Evolutionary conservation across 1,140 invertebrate genomes (phyloP), one percentile per base, ranked within the genome.

Genomic region (Leucophenga varia): DNA sequence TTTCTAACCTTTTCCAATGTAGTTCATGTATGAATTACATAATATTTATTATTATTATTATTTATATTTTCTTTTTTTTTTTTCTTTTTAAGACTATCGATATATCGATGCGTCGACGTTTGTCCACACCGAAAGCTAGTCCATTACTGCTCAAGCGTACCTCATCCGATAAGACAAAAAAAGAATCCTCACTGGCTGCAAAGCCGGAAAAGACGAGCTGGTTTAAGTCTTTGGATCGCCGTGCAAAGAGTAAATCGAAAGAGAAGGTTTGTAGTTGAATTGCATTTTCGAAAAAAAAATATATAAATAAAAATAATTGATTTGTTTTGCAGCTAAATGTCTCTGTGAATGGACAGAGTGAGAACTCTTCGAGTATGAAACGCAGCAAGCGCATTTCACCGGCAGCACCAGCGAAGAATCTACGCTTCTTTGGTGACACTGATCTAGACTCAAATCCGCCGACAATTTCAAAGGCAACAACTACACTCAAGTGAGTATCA

Each of bases 341-440:
- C 22, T 60, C 58, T 5, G 70, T 70, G 6, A 72, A 68, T 48
- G 68, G 65, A 41, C 65, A 71, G 57, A 77, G 78, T 43, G 80
- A 81, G 53, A 44, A 37, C 35, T 76, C 73, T 8, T 80, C 78
- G 59, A 75, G 75, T 13, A 72, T 61, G 52, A 68, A 54, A 57
- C 56, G 53, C 74, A 77, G 63, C 72, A 76, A 79, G 35, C 64
- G 69, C 63, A 58, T 51, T 76, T 64, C 52, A 63, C 63, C 25
- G 73, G 76, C 47, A 64, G 81, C 41, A 55, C 77, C 61, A 54
- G 80, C 67, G 55, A 88, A 88, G 59, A 89, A 83, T 74, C 78
- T 90, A 4, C 80, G 88, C 21, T 90, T 89, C 78, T 90, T 89
- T 70, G 88, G 88, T 2, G 88, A 90, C 68, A 89, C 87, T 2